These are phyloP conservation scores for Istiophorus platypterus DNA, from an alignment of 2,113 vertebrate genomes.

Conservation along the genomic window DNA sequence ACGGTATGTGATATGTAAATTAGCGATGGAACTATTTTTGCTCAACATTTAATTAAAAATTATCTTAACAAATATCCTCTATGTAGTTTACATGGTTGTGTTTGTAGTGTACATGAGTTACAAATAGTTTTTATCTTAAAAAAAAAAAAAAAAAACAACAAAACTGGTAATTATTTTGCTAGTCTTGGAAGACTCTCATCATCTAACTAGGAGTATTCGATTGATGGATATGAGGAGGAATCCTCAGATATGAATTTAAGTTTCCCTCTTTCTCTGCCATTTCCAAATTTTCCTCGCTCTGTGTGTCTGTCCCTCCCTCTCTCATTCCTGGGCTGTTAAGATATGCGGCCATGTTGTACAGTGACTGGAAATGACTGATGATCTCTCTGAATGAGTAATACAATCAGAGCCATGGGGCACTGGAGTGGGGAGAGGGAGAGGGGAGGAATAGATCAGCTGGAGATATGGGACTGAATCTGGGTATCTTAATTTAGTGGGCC, in stretches of 20 bases:
- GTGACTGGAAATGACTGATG: constrained; percentile 77
- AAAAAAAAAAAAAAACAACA: constrained; percentile 1
- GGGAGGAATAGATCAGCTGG: constrained; percentile 71
- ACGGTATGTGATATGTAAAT: neutral
- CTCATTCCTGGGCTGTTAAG: constrained; percentile 45
- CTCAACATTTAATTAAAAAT: constrained; percentile 11
- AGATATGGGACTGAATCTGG: constrained; percentile 70
- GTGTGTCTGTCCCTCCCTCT: constrained; percentile 20
- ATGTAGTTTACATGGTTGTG: neutral
- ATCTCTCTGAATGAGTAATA: constrained; percentile 80
- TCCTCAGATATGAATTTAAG: constrained; percentile 22
- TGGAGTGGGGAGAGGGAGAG: constrained; percentile 34
- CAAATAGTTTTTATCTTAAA: neutral
- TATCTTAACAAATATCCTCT: neutral
- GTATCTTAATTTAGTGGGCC: constrained; percentile 82
- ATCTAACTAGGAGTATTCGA: neutral
- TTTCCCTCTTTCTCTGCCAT: constrained; percentile 22
- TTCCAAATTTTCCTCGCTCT: constrained; percentile 32
- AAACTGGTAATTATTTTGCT: constrained; percentile 27
- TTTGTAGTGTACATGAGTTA: neutral
- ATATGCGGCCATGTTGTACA: constrained; percentile 63
- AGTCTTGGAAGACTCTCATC: neutral
- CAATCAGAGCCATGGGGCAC: constrained; percentile 74
- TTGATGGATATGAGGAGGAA: neutral
- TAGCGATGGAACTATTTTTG: neutral